phyloP scores from a whole-genome alignment of 2,113 vertebrate species.

The Platichthys stellatus region DNA sequence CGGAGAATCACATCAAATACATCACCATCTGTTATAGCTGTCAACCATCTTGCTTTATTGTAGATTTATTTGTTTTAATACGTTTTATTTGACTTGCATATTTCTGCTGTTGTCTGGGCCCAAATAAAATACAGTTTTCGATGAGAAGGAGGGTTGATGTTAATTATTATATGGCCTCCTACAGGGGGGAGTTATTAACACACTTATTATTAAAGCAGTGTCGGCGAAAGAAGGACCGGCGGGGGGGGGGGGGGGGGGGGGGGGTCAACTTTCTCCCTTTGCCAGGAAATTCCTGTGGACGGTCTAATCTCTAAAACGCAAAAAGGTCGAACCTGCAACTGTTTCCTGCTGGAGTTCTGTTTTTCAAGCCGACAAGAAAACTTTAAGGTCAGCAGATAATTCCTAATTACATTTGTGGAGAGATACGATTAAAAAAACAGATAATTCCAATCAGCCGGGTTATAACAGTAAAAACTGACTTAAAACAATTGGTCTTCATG shows the following conservation, averaged over 20 bases:
- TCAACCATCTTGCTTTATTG: too few relatives aligned
- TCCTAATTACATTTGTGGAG: not conserved
- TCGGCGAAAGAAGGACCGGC: constrained; percentile 25
- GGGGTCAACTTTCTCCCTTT: constrained; percentile 33
- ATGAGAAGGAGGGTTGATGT: not conserved
- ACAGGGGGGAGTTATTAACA: constrained; percentile 56
- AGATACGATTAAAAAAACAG: not conserved
- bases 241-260: constrained; percentile 8
- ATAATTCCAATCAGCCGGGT: too few relatives aligned
- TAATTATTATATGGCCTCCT: constrained; percentile 11
- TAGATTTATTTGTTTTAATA: too few relatives aligned
- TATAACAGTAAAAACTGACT: too few relatives aligned
- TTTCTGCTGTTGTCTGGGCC: not conserved
- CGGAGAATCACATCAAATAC: too few relatives aligned
- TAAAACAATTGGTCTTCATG: not conserved
- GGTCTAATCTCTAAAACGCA: constrained; percentile 36
- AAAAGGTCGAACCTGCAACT: constrained; percentile 51
- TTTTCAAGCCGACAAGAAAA: not conserved
- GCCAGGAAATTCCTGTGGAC: constrained; percentile 52
- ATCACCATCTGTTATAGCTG: too few relatives aligned
- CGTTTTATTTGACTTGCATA: not conserved
- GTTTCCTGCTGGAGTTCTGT: constrained; percentile 7
- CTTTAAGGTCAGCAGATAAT: constrained; percentile 8
- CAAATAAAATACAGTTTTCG: not conserved
- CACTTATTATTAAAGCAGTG: constrained; percentile 11